Percentiles rank a stretch among this genome's conserved stretches.
Conservation (phyloP, 2,888 invertebrate genomes). For the Trichogramma dendrolimi region DNA sequence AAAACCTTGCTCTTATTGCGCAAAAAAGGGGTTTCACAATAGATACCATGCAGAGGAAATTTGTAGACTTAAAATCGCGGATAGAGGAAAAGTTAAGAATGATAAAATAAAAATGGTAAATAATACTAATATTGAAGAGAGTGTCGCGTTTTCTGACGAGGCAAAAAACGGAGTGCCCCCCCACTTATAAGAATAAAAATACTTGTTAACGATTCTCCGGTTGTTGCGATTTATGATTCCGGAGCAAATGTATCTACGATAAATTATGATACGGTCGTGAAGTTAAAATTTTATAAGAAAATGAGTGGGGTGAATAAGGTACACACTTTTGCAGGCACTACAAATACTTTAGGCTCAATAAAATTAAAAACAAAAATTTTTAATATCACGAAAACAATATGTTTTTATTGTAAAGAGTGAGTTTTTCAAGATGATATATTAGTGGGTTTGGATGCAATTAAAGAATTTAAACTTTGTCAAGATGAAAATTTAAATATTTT, state of each 20-base stretch:
- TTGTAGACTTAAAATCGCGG: conserved; percentile 19
- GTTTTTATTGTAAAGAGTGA: conserved; percentile 20
- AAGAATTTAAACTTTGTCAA: conserved; percentile 26
- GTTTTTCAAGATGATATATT: conserved; percentile 22
- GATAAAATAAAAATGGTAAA: conserved; percentile 22
- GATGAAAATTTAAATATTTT: conserved; percentile 26
- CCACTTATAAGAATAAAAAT: conserved; percentile 25
- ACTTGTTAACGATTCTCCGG: conserved; percentile 17
- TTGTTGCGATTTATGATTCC: conserved; percentile 23
- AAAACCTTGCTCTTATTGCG: conserved; percentile 22
- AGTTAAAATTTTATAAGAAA: conserved; percentile 16
- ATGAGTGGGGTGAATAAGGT: conserved; percentile 20
- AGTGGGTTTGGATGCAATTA: conserved; percentile 25
- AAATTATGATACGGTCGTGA: conserved; percentile 17
- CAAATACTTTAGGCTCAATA: conserved; percentile 20
- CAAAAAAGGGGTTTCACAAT: conserved; percentile 24
- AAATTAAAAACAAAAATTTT: conserved; percentile 17
- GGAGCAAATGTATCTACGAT: conserved; percentile 15
- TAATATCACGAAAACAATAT: conserved; percentile 12
- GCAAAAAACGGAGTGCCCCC: conserved; percentile 23
- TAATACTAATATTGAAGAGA: conserved; percentile 19
- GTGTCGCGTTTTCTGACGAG: conserved; percentile 21
- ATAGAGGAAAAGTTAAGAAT: conserved; percentile 17
- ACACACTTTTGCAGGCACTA: conserved; percentile 17
- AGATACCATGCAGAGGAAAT: conserved; percentile 18